Base-by-base conservation (phyloP, 2,888 invertebrate species). In the Capitulum mitella region DNA sequence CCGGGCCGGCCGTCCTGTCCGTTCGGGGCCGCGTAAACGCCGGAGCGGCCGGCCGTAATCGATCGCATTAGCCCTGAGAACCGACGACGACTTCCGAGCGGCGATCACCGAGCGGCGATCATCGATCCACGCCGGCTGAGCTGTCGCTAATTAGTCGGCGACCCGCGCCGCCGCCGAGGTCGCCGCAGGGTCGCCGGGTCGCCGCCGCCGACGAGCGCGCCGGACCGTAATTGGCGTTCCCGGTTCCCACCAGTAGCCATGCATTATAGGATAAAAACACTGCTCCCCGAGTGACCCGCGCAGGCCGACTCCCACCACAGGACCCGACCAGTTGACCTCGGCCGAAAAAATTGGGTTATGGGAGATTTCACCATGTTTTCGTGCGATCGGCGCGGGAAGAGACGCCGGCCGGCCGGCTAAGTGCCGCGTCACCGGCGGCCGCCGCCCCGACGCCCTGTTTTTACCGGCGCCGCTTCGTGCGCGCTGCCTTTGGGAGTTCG, bases 211-310 rank as follows among this genome's bases (percentile, higher is more conserved):
- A 12, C 37, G 26, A 29, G 40, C 37, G 22, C 70, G 70, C 70
- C 26, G 37, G 26, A 6, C 34, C 12, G 22, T 70, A 70, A 70
- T 70, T 70, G 70, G 37, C 10, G 37, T 8, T 1, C 26, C 26
- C 70, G 10, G 70, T 70, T 70, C 70, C 70, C 70, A 70, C 70
- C 70, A 40, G 70, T 70, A 40, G 70, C 70, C 70, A 40, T 29
- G 70, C 70, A 70, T 70, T 70, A 70, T 37, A 64, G 70, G 70
- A 40, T 70, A 70, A 70, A 70, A 70, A 70, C 70, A 70, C 70
- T 70, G 70, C 37, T 70, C 70, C 37, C 37, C 37, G 37, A 37
- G 70, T 70, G 70, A 70, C 70, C 70, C 40, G 37, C 70, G 70
- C 40, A 26, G 22, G 22, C 10, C 40, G 40, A 40, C 26, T 70